A percentile compares a stretch with the other conserved stretches of the same genome.
Evolutionary conservation across 2,888 invertebrate species (phyloP).

Genomic region (Hypsopygia costalis): DNA sequence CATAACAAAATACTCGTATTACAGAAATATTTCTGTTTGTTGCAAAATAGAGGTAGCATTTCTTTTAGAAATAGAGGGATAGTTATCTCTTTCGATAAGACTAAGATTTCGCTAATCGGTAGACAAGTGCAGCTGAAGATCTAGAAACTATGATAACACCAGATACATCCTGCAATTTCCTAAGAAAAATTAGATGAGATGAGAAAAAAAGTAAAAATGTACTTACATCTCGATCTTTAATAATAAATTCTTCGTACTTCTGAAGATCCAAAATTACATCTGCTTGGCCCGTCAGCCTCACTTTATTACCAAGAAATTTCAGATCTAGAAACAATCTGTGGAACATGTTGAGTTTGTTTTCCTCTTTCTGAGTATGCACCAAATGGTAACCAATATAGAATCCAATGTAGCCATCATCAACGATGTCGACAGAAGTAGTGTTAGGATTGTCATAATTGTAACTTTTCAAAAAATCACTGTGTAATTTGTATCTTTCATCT

Average conservation of each 20-base stretch:
- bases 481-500: conserved; percentile 69
- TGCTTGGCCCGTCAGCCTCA: conserved; percentile 83
- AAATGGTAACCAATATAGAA: conserved; percentile 87
- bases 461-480: conserved; percentile 79
- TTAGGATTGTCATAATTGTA: conserved; percentile 73
- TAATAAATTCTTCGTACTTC: conserved; percentile 82
- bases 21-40: too few species aligned
- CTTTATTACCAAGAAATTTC: conserved; percentile 85
- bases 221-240: conserved; percentile 68
- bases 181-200: too few species aligned
- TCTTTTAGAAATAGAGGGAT: too few species aligned
- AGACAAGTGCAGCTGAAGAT: too few species aligned
- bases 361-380: conserved; percentile 66
- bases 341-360: conserved; percentile 75
- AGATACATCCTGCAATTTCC: too few species aligned
- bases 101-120: too few species aligned
- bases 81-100: too few species aligned
- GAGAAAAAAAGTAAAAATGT: conserved; percentile 10
- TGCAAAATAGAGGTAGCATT: too few species aligned
- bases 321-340: conserved; percentile 83
- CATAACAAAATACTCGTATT: too few species aligned
- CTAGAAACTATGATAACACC: too few species aligned
- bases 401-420: conserved; percentile 86
- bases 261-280: conserved; percentile 85
- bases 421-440: conserved; percentile 78